Evolutionary conservation across 1,140 invertebrate genomes (phyloP), one percentile per base, ranked within the genome.

Genomic region (Hypothenemus hampei): DNA sequence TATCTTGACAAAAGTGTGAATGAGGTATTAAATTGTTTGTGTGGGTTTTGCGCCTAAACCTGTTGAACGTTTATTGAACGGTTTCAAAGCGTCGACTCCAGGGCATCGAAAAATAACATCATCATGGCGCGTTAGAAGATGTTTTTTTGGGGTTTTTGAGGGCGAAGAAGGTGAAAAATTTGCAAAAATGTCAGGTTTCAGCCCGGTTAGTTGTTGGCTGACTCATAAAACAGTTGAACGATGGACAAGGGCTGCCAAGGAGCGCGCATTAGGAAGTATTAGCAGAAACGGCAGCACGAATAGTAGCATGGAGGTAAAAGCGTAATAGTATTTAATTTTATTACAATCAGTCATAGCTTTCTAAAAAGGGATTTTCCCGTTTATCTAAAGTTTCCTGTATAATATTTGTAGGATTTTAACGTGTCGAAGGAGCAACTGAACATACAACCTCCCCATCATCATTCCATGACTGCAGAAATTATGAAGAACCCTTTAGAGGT

Each of bases 161-260:
- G n/a, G n/a, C n/a, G n/a, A n/a, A n/a, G n/a, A n/a, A n/a, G n/a
- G n/a, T n/a, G n/a, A n/a, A n/a, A n/a, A 37, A n/a, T 46, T 21
- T 20, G 13, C 37, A 11, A 33, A 33, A 18, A 82, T 82, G 81
- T 82, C 80, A 65, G 81, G 80, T 41, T 69, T 83, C 49, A 81
- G 82, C 56, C 82, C 82, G 16, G 79, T 82, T 18, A 78, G 81
- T 54, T 81, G 81, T 58, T 84, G 83, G 81, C 77, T 82, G 35
- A 80, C 82, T 2, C 82, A 85, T 67, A 84, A 84, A 63, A 72
- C 81, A 44, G 73, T 84, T 8, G 82, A 84, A 67, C 82, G 81
- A n/a, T 84, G 83, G 82, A 82, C 83, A 2, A 73, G 78, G 41
- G 79, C 82, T 10, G 82, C 82, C 26, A 78, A 81, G 59, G 81